Evolutionary conservation across 1,140 invertebrate genomes (phyloP).

Genomic region (Papilio machaon): DNA sequence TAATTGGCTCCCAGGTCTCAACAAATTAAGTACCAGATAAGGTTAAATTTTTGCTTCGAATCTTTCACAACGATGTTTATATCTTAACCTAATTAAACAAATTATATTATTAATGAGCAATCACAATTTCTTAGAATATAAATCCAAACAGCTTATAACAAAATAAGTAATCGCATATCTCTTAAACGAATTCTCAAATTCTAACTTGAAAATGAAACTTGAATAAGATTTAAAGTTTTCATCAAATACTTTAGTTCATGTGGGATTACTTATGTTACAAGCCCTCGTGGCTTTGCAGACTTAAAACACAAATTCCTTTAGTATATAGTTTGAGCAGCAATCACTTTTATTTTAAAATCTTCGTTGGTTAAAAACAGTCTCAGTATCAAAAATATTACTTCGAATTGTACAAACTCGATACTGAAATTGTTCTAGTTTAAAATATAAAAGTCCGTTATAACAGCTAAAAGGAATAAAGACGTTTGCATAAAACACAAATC

Average conservation of each 20-base stretch:
- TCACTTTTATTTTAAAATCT: not conserved
- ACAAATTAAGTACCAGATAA: slow-evolving; percentile 44
- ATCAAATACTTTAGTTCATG: not conserved
- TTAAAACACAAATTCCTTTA: not conserved
- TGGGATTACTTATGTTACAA: slow-evolving; percentile 1
- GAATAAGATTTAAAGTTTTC: slow-evolving; percentile 1
- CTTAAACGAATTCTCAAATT: not conserved
- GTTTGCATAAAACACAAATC: not conserved
- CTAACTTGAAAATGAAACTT: not conserved
- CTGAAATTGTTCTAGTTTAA: not conserved
- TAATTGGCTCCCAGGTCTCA: slow-evolving; percentile 47
- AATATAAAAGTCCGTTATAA: not conserved
- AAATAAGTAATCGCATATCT: not conserved
- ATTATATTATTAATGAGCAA: slow-evolving; percentile 25
- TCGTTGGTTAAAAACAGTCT: not conserved
- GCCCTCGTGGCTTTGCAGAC: not conserved
- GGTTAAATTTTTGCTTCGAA: slow-evolving; percentile 38
- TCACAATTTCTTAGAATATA: slow-evolving; percentile 15
- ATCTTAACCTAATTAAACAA: not conserved
- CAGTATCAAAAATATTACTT: slow-evolving; percentile 3
- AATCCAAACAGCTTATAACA: not conserved
- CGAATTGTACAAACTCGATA: not conserved
- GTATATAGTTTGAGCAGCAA: slow-evolving; percentile 10
- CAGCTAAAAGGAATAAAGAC: not conserved
- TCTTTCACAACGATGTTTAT: not conserved